Evolutionary conservation across 2,113 vertebrate genomes (phyloP).

Genomic region (Anguilla japonica): DNA sequence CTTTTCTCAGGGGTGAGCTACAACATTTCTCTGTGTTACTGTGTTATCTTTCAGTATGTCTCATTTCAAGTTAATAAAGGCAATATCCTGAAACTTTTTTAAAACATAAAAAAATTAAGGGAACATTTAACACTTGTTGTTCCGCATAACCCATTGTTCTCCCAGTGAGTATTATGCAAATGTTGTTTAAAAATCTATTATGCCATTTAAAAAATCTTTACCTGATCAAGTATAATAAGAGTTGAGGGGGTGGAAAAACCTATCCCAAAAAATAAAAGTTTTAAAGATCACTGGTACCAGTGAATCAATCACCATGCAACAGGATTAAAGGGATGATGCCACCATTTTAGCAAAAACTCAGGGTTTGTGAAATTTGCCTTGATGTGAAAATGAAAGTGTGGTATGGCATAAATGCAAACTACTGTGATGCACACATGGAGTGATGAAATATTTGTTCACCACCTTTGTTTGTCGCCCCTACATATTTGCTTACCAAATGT

Average conservation of each 20-base stretch:
- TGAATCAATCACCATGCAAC: no score
- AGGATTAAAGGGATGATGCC: no score
- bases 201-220: no score
- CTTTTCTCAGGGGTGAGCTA: not conserved
- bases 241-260: no score
- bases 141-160: no score
- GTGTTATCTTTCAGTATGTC: not conserved
- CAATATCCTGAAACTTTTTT: not conserved
- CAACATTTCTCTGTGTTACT: not conserved
- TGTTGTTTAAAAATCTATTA: no score
- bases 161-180: no score
- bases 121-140: no score
- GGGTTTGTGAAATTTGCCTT: not conserved
- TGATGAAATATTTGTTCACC: not conserved
- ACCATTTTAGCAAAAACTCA: no score
- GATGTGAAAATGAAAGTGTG: not conserved
- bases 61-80: not conserved
- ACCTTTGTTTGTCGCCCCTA: not conserved
- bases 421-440: not conserved
- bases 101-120: not conserved
- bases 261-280: no score
- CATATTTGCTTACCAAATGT: not conserved
- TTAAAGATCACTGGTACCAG: no score
- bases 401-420: not conserved
- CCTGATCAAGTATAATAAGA: no score